phyloP scores from a whole-genome alignment of 2,113 vertebrate species.

The Martes martes region DNA sequence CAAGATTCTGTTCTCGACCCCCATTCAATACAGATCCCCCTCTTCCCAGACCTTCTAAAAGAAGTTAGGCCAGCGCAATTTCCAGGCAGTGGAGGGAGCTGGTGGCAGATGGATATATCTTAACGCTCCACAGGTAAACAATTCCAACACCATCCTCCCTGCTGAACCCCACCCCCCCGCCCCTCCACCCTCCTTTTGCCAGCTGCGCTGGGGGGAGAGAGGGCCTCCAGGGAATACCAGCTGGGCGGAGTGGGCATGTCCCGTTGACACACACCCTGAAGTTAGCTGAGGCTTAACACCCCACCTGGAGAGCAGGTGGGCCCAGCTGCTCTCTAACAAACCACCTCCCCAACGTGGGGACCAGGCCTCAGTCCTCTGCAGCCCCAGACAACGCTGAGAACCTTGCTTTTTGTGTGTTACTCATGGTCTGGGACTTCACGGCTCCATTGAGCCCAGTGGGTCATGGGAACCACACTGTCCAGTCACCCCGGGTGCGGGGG shows the following conservation, averaged over 20 bases:
- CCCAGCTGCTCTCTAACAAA: neutral
- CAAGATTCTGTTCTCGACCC: neutral
- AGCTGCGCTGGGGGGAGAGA: neutral
- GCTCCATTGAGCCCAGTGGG: neutral
- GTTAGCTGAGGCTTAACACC: neutral
- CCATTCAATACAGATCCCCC: fast-evolving
- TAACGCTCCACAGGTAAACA: fast-evolving
- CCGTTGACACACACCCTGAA: neutral
- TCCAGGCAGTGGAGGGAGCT: neutral
- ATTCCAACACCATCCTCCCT: neutral
- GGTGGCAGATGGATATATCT: fast-evolving
- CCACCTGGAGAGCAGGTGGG: neutral
- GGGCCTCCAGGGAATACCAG: neutral
- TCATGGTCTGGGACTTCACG: neutral
- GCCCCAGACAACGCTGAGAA: neutral
- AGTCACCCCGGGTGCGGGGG: fast-evolving
- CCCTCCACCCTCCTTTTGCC: neutral
- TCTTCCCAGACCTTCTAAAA: neutral
- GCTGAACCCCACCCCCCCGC: too few relatives aligned
- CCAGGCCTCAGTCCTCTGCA: fast-evolving
- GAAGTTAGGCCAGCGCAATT: fast-evolving
- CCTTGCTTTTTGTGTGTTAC: neutral
- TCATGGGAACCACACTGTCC: fast-evolving
- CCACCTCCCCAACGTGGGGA: neutral
- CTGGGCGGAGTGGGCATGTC: neutral